These are phyloP conservation scores for Atta cephalotes DNA, from an alignment of 1,140 invertebrate species.

Conservation along the genomic window DNA sequence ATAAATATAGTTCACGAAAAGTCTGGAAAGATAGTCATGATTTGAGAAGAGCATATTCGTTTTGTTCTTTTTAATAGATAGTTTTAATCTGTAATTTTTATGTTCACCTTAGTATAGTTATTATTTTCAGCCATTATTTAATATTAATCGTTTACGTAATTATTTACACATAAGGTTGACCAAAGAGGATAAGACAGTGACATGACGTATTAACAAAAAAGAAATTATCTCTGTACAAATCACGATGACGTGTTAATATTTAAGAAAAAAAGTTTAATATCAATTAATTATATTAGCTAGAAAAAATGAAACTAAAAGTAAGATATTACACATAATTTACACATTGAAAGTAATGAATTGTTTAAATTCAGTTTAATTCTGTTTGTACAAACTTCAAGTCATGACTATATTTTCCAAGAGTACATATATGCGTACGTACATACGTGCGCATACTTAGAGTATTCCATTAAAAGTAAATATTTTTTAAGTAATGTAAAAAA, in stretches of 20 bases:
- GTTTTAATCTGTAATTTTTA: neutral
- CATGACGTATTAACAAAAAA: neutral
- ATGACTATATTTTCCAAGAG: constrained; percentile 16
- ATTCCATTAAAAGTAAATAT: constrained; percentile 23
- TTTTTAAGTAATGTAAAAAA: constrained; percentile 12
- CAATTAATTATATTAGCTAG: constrained; percentile 3
- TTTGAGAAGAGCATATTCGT: constrained; percentile 14
- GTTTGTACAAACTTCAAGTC: constrained; percentile 17
- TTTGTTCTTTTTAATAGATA: neutral
- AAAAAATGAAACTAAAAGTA: neutral
- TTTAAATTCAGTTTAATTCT: neutral
- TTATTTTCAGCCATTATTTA: constrained; percentile 17
- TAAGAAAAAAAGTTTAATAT: constrained; percentile 8
- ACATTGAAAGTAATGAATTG: neutral
- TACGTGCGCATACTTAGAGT: neutral
- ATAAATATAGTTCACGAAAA: constrained; percentile 31
- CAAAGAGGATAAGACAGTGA: neutral
- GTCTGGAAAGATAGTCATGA: constrained; percentile 42
- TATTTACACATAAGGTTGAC: constrained; percentile 1
- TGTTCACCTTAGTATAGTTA: neutral
- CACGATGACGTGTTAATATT: neutral
- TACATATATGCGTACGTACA: neutral
- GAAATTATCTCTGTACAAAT: constrained; percentile 2
- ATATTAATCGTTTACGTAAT: neutral
- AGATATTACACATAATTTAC: neutral